Evolutionary conservation across 64 coral and sea anemone species (phyloP).

Genomic region (Montipora efflorescens): DNA sequence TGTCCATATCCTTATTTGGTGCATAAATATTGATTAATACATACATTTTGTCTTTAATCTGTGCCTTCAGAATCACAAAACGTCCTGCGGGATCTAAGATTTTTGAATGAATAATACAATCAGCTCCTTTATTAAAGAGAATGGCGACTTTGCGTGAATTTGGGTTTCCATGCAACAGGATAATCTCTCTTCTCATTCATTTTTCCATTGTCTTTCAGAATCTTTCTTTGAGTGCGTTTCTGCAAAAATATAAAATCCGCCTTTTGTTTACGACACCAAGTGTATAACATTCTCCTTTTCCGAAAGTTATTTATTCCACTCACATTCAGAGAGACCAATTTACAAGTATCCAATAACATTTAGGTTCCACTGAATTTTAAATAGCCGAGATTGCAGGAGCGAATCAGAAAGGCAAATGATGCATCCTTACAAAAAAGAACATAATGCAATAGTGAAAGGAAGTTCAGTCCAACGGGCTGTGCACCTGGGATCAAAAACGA

Average conservation of each 20-base stretch:
- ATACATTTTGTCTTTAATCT: neutral
- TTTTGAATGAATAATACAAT: neutral
- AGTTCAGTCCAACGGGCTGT: too few species aligned
- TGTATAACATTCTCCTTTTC: conserved; percentile 9
- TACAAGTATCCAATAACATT: too few species aligned
- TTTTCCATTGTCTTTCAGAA: neutral
- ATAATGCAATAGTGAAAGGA: too few species aligned
- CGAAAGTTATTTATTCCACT: neutral
- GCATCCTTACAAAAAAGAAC: too few species aligned
- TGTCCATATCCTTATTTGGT: neutral
- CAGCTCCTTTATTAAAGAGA: neutral
- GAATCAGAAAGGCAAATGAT: too few species aligned
- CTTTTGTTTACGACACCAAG: conserved; percentile 20
- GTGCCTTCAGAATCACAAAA: neutral
- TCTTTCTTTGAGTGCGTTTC: conserved; percentile 3
- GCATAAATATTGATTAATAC: neutral
- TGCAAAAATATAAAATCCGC: conserved; percentile 21
- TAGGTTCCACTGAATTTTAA: too few species aligned
- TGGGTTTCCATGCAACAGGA: neutral
- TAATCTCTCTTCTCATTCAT: conserved; percentile 33
- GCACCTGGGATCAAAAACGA: too few species aligned
- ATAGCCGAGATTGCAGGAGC: too few species aligned
- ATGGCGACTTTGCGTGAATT: neutral
- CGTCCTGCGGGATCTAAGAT: neutral
- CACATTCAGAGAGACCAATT: conserved; percentile 10